Evolutionary conservation across 92 coral and sea anemone genomes (phyloP), one percentile per base, ranked within the genome.

Genomic region (Epizoanthus fatuus): DNA sequence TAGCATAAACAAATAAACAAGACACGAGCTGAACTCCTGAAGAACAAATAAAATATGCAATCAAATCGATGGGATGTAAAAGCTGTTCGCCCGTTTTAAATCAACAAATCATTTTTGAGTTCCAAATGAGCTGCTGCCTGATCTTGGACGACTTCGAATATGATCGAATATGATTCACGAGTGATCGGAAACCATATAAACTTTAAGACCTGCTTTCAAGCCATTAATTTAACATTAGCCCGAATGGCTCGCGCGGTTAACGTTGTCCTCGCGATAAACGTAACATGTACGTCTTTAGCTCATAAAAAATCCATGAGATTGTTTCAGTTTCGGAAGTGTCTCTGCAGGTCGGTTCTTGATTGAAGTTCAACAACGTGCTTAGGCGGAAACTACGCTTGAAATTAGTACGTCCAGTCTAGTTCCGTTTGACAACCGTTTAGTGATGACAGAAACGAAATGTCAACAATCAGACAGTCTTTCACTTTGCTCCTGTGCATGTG

Each of bases 291-390:
- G 49, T 6, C 8, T 75, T 57, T 20, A 77, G 82, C 58, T 59
- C 19, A 3, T 77, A 42, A 29, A 60, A 60, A 37, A n/a, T 58
- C 51, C 38, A 20, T 44, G 70, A 40, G 55, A 7, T 77, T 77
- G 82, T 77, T 77, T 77, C 82, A 42, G 82, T 77, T 77, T 77
- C 82, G 62, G 44, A 4, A 59, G 56, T 20, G 66, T 56, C 42
- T 40, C 82, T 77, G 42, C 64, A 77, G 53, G 53, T 49, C 53
- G 53, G 53, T 10, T 49, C 53, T 49, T 49, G 53, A 49, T 49
- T 49, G 3, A 8, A 49, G 2, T 44, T 44, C 2, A 49, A 11
- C 13, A 45, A 59, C 56, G 62, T 44, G 70, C 82, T 77, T 39
- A 60, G 69, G 56, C 82, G 82, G 82, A 77, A 77, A 77, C 45